Evolutionary conservation across 2,888 invertebrate genomes (phyloP), one percentile per base, ranked within the genome.

Genomic region (Pogonocherus hispidulus): DNA sequence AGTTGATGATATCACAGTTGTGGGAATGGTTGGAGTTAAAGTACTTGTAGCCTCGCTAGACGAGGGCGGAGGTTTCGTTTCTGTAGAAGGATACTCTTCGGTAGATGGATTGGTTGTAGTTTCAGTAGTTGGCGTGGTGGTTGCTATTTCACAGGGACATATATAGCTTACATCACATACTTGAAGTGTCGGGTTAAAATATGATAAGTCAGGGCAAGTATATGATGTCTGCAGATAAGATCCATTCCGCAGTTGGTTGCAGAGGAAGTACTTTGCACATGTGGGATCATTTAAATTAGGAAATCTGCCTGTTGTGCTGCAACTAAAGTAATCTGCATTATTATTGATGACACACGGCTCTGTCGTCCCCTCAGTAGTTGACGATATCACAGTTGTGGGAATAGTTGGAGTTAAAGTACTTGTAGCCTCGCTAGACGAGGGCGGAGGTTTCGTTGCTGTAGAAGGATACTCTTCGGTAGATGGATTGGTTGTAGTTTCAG

Each of bases 251-350:
- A 80, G 66, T 23, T 79, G 66, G 0, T 85, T 85, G 72, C 88
- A 88, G 35, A 84, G 81, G 66, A 81, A 86, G 71, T 88, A 88
- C 0, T 77, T 80, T 69, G 85, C 81, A 65, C 88, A 88, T 0
- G 85, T 85, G 0, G 84, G 84, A 0, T 83, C 76, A 54, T 63
- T 66, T 9, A 32, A 8, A 59, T 75, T 66, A 14, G 66, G 59
- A 66, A 71, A 77, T 60, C 65, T 69, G 1, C 78, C 75, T 32
- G 44, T 66, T 37, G 65, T 65, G 6, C 41, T 64, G 54, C 76
- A 77, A 0, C 18, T 18, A 4, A 46, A 46, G 2, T 46, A 5
- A 16, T 46, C 1, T 16, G 16, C 8, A 16, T 46, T 1, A 9
- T 46, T 4, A 9, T 9, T 46, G 46, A 5, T 5, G 16, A 16